Percentiles rank a stretch among this genome's conserved stretches.
Conservation (phyloP, 2,888 invertebrate species). For the Carcina quercana region DNA sequence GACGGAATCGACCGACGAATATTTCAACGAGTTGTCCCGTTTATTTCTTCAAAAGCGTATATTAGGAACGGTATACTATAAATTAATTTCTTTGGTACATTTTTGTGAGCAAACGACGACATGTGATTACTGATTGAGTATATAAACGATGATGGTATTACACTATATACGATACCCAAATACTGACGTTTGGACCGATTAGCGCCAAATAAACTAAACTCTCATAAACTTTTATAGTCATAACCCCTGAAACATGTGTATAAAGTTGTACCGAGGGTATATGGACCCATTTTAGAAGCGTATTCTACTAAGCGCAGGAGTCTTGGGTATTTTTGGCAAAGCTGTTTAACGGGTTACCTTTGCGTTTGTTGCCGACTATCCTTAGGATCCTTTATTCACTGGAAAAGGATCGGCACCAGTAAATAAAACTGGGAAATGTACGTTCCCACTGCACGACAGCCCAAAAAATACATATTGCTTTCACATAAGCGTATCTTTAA, state of each 20-base stretch:
- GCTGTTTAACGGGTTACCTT: too few species aligned
- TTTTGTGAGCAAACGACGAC: conserved; percentile 68
- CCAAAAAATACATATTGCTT: conserved; percentile 54
- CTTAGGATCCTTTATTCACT: too few species aligned
- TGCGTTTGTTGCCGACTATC: too few species aligned
- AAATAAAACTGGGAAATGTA: conserved; percentile 19
- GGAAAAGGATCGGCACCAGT: conserved; percentile 59
- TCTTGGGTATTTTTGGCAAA: too few species aligned
- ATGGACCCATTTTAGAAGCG: too few species aligned
- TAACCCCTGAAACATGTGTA: too few species aligned
- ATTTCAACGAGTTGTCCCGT: too few species aligned
- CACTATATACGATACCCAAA: conserved; percentile 38
- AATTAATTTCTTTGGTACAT: conserved; percentile 63
- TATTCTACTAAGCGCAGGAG: too few species aligned
- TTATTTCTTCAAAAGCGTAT: too few species aligned
- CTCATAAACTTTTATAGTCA: conserved; percentile 16
- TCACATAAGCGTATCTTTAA: conserved; percentile 56
- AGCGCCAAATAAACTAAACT: conserved; percentile 26
- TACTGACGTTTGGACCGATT: conserved; percentile 41
- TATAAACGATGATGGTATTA: conserved; percentile 35
- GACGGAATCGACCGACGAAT: too few species aligned
- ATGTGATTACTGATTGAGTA: conserved; percentile 41
- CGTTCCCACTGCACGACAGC: conserved; percentile 42
- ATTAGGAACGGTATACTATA: too few species aligned
- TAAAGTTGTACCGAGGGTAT: too few species aligned